phyloP scores from a whole-genome alignment of 53 echinoderm and acorn worm genomes.

The Paracentrotus lividus region DNA sequence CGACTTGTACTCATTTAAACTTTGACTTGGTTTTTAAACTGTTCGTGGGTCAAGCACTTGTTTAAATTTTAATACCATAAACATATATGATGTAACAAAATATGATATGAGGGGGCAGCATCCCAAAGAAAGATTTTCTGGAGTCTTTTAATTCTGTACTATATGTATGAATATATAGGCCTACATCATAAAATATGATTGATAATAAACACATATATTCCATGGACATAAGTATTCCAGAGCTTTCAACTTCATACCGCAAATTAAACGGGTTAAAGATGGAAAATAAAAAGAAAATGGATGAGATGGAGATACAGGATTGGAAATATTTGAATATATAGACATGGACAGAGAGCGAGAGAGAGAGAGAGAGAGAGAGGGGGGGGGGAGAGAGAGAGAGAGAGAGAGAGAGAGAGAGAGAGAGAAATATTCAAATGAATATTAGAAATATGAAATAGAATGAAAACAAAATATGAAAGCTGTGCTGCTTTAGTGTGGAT shows the following conservation, averaged over 20 bases:
- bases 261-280: background rate
- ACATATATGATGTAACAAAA: too few species aligned
- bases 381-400: background rate
- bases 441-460: slow-evolving; percentile 63
- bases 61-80: too few species aligned
- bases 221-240: too few species aligned
- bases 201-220: too few species aligned
- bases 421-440: background rate
- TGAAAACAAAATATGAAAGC: slow-evolving; percentile 70
- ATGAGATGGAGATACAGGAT: background rate
- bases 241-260: background rate
- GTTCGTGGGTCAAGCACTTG: too few species aligned
- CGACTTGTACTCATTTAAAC: too few species aligned
- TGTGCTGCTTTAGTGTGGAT: slow-evolving; percentile 56
- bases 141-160: too few species aligned
- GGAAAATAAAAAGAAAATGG: background rate
- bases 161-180: too few species aligned
- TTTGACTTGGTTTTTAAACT: too few species aligned
- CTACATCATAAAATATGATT: too few species aligned
- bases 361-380: slow-evolving; percentile 13
- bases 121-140: too few species aligned
- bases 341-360: background rate
- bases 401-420: slow-evolving; percentile 4
- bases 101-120: too few species aligned
- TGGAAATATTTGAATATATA: background rate